Base-by-base conservation (phyloP, 2,888 invertebrate species). In the Philaethria dido region DNA sequence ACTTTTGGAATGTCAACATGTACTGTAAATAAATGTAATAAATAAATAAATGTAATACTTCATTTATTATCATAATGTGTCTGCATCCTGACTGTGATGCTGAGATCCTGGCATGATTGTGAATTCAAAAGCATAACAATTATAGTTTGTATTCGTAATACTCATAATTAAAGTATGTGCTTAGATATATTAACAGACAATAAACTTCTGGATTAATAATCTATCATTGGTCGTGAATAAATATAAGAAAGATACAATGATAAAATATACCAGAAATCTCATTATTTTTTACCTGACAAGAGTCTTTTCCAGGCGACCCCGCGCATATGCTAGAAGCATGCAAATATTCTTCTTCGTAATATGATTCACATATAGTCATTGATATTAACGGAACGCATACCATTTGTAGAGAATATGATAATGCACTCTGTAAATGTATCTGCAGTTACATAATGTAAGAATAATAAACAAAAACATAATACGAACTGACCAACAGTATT, bases 381-480 rank as follows among this genome's bases (percentile, higher is more conserved):
- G 68, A 64, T 3, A 69, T 45, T 14, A 69, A 54, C 3, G 57
- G 61, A 16, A 77, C 63, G 44, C 77, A 77, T 3, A 75, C 74
- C 73, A 73, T 71, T 54, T 69, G 66, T 42, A 77, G 39, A 6
- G 55, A 60, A 3, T 18, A 52, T 2, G 75, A 65, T 2, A 62
- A 25, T 33, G 52, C 44, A n/a, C 68, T 33, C 73, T 75, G 67
- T 29, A 69, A 73, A 61, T 57, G 9, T 22, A 47, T 4, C 29
- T 9, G 11, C 6, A n/a, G 52, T 48, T 8, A 42, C 6, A 22
- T 44, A 42, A 25, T 44, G 9, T 45, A 45, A 22, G 22, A 50
- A 20, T 48, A 22, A 22, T 8, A 18, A n/a, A 45, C n/a, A n/a
- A 3, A 18, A 14, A 0, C 9, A n/a, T n/a, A 2, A 44, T 6